Evolutionary conservation across 2,888 invertebrate species (phyloP).

Genomic region (Barypeithes pellucidus): DNA sequence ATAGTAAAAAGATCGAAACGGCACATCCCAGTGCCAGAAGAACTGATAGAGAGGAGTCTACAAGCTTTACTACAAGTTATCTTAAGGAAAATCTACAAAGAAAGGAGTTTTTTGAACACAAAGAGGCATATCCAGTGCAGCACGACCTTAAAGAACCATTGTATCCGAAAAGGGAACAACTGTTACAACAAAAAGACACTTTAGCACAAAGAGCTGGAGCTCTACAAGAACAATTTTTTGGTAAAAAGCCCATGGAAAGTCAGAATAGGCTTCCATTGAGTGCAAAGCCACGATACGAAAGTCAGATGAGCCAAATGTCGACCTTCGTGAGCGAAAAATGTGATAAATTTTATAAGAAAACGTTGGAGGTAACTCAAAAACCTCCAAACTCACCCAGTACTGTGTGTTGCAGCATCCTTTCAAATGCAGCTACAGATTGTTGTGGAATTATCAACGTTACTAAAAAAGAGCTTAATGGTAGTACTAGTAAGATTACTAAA

Average conservation of each 20-base stretch:
- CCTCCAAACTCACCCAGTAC: constrained; percentile 70
- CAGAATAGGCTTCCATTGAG: background rate
- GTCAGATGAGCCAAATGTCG: constrained; percentile 34
- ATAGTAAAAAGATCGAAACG: background rate
- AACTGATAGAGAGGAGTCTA: constrained; percentile 10
- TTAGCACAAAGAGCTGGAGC: constrained; percentile 18
- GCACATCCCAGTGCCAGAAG: background rate
- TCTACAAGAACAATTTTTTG: constrained; percentile 29
- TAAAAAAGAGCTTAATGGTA: constrained; percentile 65
- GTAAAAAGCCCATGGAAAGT: constrained; percentile 12
- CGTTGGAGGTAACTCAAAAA: constrained; percentile 61
- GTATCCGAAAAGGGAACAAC: constrained; percentile 38
- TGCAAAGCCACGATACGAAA: constrained; percentile 15
- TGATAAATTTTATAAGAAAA: constrained; percentile 64
- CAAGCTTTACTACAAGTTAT: constrained; percentile 12
- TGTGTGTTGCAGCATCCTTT: constrained; percentile 70
- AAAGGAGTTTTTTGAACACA: constrained; percentile 10
- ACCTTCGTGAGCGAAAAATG: constrained; percentile 64
- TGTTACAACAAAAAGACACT: constrained; percentile 16
- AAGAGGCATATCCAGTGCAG: constrained; percentile 24
- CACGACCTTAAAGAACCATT: constrained; percentile 41
- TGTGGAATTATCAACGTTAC: constrained; percentile 69
- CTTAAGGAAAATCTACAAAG: constrained; percentile 16
- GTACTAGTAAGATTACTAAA: constrained; percentile 66
- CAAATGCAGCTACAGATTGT: constrained; percentile 70